phyloP scores from a whole-genome alignment of 2,113 vertebrate species.

The Psilopogon haemacephalus region DNA sequence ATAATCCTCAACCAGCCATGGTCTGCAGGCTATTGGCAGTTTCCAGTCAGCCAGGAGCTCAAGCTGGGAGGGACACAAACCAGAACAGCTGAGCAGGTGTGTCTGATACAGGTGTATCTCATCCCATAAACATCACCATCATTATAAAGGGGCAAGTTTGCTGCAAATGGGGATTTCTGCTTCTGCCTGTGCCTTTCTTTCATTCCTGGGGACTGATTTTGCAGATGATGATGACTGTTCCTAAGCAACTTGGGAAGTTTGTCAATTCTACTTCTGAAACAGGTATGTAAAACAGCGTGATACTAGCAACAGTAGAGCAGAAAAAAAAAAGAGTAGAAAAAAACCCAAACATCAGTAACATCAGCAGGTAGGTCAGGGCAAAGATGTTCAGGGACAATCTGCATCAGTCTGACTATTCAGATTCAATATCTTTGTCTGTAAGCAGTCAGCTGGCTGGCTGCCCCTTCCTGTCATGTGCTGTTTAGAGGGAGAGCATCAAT shows the following conservation, averaged over 20 bases:
- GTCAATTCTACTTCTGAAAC: not conserved
- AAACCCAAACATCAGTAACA: not conserved
- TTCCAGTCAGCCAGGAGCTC: not conserved
- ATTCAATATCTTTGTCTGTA: not conserved
- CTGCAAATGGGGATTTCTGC: not conserved
- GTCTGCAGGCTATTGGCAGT: not conserved
- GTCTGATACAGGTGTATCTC: not conserved
- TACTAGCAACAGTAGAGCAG: not conserved
- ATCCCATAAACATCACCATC: not conserved
- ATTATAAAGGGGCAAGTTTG: not conserved
- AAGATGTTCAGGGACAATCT: not conserved
- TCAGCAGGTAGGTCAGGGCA: not conserved
- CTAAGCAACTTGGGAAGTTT: not conserved
- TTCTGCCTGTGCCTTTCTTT: too few relatives aligned
- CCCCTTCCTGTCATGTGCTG: not conserved
- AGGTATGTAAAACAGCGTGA: not conserved
- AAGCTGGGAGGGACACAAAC: not conserved
- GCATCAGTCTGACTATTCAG: not conserved
- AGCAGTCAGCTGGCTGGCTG: not conserved
- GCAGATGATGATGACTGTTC: not conserved
- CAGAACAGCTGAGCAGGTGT: not conserved
- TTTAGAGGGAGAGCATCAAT: not conserved
- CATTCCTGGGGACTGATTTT: not conserved
- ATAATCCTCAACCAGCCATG: not conserved
- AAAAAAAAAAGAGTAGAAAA: not conserved